Percentiles rank a stretch among this genome's conserved stretches.
Evolutionary conservation across 2,113 vertebrate genomes (phyloP).

Genomic region (Ptyas mucosa): DNA sequence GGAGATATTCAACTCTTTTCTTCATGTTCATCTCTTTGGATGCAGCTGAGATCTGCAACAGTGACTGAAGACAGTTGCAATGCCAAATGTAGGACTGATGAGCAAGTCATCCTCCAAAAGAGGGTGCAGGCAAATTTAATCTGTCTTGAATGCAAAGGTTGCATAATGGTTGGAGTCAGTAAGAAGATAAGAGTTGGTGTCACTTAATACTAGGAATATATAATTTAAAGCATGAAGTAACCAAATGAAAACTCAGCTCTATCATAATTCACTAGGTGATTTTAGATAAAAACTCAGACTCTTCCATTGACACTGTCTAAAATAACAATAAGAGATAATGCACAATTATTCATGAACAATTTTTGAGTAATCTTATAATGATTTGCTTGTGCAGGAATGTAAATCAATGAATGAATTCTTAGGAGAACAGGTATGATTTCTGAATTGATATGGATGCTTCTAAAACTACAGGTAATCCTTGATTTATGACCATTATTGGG

Average conservation of each 20-base stretch:
- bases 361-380: not conserved
- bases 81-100: not conserved
- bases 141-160: not conserved
- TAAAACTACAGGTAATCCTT: not conserved
- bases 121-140: not conserved
- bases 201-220: not conserved
- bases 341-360: not conserved
- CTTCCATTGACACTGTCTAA: not conserved
- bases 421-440: not conserved
- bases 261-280: not conserved
- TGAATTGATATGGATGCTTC: not conserved
- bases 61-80: not conserved
- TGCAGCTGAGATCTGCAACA: not conserved
- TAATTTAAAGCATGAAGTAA: not conserved
- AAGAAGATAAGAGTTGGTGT: not conserved
- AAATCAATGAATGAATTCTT: not conserved
- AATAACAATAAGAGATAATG: not conserved
- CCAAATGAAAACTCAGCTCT: not conserved
- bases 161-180: not conserved
- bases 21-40: not conserved
- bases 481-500: not conserved
- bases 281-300: not conserved
- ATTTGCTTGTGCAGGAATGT: not conserved
- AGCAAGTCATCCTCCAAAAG: not conserved
- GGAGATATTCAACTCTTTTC: not conserved